Evolutionary conservation across 2,888 invertebrate genomes (phyloP).

Genomic region (Hydrotaea cyrtoneurina): DNA sequence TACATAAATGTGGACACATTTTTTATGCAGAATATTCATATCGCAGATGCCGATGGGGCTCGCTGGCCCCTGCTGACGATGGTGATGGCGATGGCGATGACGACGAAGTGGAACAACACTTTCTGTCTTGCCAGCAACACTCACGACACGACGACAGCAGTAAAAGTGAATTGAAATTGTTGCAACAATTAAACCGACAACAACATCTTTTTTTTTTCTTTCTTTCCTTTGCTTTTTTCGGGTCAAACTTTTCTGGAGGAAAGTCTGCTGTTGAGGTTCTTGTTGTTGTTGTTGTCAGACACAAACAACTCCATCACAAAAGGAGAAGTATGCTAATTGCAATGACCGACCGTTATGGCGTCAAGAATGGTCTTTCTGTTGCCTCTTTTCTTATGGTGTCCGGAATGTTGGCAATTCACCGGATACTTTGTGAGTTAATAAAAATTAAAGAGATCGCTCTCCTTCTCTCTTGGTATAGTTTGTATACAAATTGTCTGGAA

Average conservation of each 20-base stretch:
- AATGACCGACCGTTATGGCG: constrained; percentile 10
- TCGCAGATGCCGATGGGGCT: constrained; percentile 8
- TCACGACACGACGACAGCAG: constrained; percentile 42
- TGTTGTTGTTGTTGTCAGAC: neutral
- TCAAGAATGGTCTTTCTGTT: no score
- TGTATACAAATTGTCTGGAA: no score
- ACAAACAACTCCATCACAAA: constrained; percentile 20
- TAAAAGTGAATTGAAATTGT: constrained; percentile 57
- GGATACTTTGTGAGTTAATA: no score
- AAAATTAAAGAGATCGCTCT: no score
- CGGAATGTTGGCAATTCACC: no score
- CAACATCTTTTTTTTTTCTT: no score
- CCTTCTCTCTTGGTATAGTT: no score
- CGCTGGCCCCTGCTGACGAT: constrained; percentile 6
- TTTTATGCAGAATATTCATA: constrained; percentile 34
- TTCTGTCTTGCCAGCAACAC: neutral
- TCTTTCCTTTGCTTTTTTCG: constrained; percentile 10
- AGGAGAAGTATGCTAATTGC: constrained; percentile 30
- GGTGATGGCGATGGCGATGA: neutral
- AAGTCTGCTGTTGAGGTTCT: neutral
- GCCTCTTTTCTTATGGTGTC: no score
- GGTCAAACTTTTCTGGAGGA: constrained; percentile 11
- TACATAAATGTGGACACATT: constrained; percentile 24
- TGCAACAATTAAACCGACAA: constrained; percentile 13
- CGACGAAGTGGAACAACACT: constrained; percentile 5